Conservation (phyloP, 2,888 invertebrate species). For the Deilephila porcellus region DNA sequence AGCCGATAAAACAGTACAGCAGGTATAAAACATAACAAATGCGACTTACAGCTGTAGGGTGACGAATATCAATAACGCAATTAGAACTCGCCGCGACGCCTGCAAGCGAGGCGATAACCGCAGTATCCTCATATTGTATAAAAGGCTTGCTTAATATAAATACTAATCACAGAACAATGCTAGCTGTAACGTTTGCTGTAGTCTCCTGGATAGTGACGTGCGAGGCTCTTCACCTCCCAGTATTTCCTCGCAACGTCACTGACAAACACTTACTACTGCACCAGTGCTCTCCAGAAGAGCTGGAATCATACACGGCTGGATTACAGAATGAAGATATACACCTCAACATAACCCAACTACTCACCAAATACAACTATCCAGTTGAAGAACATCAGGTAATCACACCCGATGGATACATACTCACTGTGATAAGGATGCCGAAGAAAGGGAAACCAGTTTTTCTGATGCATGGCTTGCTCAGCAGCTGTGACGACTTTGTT, state of each 20-base stretch:
- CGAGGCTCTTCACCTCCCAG: background rate
- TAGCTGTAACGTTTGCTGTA: background rate
- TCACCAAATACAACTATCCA: conserved; percentile 34
- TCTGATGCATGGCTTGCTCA: conserved; percentile 90
- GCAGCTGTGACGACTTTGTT: conserved; percentile 89
- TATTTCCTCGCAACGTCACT: background rate
- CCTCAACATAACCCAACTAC: conserved; percentile 39
- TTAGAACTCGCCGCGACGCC: background rate
- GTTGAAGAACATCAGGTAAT: conserved; percentile 38
- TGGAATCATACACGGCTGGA: background rate
- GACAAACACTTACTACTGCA: background rate
- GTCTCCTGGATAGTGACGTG: background rate
- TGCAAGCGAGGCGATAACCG: background rate
- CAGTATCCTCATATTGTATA: background rate
- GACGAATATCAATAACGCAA: too few relatives aligned
- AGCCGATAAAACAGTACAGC: too few relatives aligned
- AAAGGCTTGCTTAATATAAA: too few relatives aligned
- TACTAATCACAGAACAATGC: background rate
- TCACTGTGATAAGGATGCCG: conserved; percentile 41
- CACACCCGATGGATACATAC: conserved; percentile 47
- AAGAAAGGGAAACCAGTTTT: conserved; percentile 74
- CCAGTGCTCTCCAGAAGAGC: background rate
- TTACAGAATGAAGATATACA: conserved; percentile 34
- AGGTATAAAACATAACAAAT: too few relatives aligned
- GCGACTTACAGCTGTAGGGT: too few relatives aligned